phyloP scores from a whole-genome alignment of 1,140 invertebrate genomes.

The Heliothis subflexa region DNA sequence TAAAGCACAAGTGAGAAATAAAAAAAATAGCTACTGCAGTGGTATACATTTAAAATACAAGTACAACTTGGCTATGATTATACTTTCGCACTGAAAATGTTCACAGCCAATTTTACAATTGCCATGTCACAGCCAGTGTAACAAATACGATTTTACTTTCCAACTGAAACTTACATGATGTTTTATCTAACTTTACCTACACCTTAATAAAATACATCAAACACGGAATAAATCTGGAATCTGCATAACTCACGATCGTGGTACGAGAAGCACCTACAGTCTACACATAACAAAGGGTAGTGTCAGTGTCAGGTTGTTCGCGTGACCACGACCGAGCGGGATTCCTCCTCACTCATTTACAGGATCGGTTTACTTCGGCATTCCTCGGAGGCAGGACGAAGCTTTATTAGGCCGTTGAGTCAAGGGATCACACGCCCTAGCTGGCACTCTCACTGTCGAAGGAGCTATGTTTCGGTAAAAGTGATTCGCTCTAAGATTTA shows the following conservation, averaged over 20 bases:
- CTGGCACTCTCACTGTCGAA: constrained; percentile 57
- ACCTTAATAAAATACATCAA: constrained; percentile 54
- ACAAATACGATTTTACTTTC: neutral
- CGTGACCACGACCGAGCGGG: constrained; percentile 71
- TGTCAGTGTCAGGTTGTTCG: constrained; percentile 74
- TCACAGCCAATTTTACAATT: neutral
- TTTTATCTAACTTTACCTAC: neutral
- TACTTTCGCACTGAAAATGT: no score
- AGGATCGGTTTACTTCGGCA: constrained; percentile 72
- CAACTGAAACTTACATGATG: neutral
- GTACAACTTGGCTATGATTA: no score
- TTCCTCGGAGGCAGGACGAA: constrained; percentile 67
- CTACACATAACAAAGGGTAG: constrained; percentile 61
- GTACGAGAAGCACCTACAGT: constrained; percentile 50
- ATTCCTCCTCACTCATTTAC: constrained; percentile 69
- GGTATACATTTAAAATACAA: no score
- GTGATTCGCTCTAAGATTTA: neutral
- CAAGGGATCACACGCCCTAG: constrained; percentile 61
- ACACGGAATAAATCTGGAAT: constrained; percentile 63
- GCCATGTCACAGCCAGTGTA: neutral
- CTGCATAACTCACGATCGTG: constrained; percentile 64
- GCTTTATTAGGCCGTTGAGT: constrained; percentile 70
- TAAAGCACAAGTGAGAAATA: neutral
- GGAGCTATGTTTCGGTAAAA: constrained; percentile 23
- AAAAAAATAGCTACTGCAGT: no score